Evolutionary conservation across 1,140 invertebrate genomes (phyloP).

Genomic region (Eupristina koningsbergeri): DNA sequence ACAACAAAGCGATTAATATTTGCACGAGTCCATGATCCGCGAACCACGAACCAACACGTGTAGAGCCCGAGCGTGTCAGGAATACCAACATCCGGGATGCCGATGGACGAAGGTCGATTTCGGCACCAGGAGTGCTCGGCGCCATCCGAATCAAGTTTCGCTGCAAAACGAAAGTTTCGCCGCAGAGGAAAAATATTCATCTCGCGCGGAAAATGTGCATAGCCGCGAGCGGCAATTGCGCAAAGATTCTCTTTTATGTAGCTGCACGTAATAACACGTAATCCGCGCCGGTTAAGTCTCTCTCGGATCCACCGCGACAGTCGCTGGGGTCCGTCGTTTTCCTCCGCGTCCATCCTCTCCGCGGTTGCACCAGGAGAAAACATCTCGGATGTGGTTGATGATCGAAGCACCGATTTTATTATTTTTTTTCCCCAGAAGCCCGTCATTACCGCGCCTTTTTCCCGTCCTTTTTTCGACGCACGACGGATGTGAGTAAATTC

Average conservation of each 20-base stretch:
- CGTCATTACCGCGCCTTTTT: background rate
- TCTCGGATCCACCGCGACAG: background rate
- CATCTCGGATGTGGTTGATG: background rate
- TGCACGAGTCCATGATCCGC: background rate
- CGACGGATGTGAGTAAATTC: background rate
- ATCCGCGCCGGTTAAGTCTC: background rate
- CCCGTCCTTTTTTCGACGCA: background rate
- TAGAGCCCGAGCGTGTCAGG: background rate
- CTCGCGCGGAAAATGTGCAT: background rate
- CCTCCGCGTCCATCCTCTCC: background rate
- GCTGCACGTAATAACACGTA: background rate
- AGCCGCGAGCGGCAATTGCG: background rate
- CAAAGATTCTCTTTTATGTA: background rate
- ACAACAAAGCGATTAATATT: no score
- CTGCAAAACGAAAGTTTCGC: background rate
- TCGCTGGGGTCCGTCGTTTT: background rate
- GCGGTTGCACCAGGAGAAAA: background rate
- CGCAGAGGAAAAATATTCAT: background rate
- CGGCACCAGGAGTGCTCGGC: no score
- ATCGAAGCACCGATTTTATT: background rate
- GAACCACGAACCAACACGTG: background rate
- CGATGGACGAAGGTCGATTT: no score
- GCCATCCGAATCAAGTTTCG: no score
- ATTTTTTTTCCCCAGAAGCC: background rate
- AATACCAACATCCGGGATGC: background rate